Percentiles rank a stretch among this genome's conserved stretches.
Conservation (phyloP, 1,140 invertebrate species). For the Drosophila pruinosa region DNA sequence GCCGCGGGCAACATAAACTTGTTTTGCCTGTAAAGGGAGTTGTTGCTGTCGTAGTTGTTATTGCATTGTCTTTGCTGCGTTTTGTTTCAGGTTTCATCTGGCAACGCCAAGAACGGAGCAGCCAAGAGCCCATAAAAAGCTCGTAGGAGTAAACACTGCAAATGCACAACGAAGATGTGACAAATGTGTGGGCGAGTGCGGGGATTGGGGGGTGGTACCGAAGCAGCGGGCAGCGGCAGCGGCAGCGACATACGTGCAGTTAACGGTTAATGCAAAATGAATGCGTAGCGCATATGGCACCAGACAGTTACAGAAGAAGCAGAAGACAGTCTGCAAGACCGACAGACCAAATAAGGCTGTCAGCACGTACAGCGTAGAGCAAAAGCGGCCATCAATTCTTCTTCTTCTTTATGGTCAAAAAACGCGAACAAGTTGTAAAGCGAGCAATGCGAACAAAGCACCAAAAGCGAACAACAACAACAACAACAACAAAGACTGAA, state of each 20-base stretch:
- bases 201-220: slow-evolving; percentile 10
- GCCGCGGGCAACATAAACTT: slow-evolving; percentile 70
- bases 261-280: slow-evolving; percentile 77
- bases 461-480: slow-evolving; percentile 15
- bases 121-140: slow-evolving; percentile 68
- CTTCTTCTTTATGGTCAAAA: slow-evolving; percentile 72
- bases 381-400: slow-evolving; percentile 71
- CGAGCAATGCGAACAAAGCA: slow-evolving; percentile 73
- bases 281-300: slow-evolving; percentile 73
- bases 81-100: slow-evolving; percentile 79
- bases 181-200: slow-evolving; percentile 65
- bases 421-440: slow-evolving; percentile 74
- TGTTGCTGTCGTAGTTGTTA: slow-evolving; percentile 55
- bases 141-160: slow-evolving; percentile 73
- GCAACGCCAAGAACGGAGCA: slow-evolving; percentile 76
- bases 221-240: background rate
- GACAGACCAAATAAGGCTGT: slow-evolving; percentile 43
- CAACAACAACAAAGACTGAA: too few species aligned
- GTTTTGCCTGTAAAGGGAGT: slow-evolving; percentile 80
- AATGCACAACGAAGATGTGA: slow-evolving; percentile 74
- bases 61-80: slow-evolving; percentile 71
- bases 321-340: background rate
- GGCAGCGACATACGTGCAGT: slow-evolving; percentile 63
- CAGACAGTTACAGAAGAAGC: slow-evolving; percentile 24
- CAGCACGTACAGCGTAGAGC: slow-evolving; percentile 44